A percentile compares a stretch with the other conserved stretches of the same genome.
Conservation (phyloP, 2,797 vertebrate genomes). For the Valencia hispanica region DNA sequence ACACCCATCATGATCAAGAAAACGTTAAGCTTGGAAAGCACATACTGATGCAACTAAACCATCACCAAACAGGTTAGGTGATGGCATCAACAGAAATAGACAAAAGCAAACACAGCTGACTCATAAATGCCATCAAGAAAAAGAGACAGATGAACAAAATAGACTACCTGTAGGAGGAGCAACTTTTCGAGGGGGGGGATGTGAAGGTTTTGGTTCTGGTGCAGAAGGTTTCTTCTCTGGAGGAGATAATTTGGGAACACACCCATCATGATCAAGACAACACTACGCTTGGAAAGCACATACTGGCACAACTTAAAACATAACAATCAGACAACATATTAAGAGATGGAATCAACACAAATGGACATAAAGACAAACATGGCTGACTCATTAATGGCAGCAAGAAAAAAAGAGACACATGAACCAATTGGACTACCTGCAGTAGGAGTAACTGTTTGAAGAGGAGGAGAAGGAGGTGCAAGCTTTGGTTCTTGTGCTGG, state of each 20-base stretch:
- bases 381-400: not conserved
- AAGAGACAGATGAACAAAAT: not conserved
- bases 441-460: not conserved
- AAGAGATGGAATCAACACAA: not conserved
- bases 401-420: not conserved
- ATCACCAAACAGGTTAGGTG: not conserved
- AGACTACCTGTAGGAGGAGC: slow-evolving; percentile 53
- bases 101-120: not conserved
- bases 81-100: not conserved
- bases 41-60: not conserved
- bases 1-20: slow-evolving; percentile 48
- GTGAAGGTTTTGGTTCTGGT: slow-evolving; percentile 41
- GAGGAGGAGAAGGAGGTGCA: not conserved
- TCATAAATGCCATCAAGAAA: not conserved
- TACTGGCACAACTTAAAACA: no score
- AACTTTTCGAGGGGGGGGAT: slow-evolving; percentile 11
- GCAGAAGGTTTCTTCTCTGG: slow-evolving; percentile 56
- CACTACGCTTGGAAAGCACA: not conserved
- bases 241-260: slow-evolving; percentile 55
- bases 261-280: slow-evolving; percentile 46
- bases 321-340: not conserved
- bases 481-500: not conserved
- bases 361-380: not conserved
- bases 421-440: not conserved
- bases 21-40: slow-evolving; percentile 18